phyloP scores from a whole-genome alignment of 2,797 vertebrate species.

The Aphelocoma californica region DNA sequence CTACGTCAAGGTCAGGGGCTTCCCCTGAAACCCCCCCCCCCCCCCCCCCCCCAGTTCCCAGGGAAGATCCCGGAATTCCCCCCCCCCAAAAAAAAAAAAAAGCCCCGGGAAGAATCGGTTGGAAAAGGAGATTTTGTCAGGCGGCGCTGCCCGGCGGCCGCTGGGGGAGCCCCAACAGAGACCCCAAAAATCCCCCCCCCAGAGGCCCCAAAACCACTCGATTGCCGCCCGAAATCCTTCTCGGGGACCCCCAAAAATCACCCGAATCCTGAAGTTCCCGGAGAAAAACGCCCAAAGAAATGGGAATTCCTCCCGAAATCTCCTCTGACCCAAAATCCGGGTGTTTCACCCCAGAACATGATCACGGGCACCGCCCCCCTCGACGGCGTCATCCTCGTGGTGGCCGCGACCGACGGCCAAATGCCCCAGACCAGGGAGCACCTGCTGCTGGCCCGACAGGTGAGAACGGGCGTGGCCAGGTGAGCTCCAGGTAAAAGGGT shows the following conservation, averaged over 20 bases:
- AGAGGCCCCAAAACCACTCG: neutral
- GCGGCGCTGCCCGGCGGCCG: accelerated
- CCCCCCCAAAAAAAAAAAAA: too few species aligned
- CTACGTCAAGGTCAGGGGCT: neutral
- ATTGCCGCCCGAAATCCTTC: neutral
- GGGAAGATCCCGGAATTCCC: too few species aligned
- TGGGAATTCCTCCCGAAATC: too few species aligned
- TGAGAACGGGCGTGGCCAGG: too few species aligned
- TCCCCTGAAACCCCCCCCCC: too few species aligned
- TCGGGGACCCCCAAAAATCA: too few species aligned
- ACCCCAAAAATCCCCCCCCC: neutral
- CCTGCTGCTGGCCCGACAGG: neutral
- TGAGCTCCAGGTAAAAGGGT: neutral
- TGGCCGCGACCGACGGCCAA: neutral
- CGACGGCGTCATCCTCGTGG: neutral
- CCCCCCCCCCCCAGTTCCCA: accelerated
- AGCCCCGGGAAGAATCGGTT: accelerated
- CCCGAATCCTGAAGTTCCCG: too few species aligned
- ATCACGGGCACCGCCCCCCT: neutral
- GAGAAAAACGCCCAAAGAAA: too few species aligned
- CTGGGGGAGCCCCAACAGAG: neutral
- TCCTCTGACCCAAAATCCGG: accelerated
- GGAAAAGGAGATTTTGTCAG: too few species aligned
- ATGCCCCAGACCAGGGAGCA: neutral
- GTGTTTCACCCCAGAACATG: neutral